These are phyloP conservation scores for Parnassius apollo DNA, from an alignment of 2,888 invertebrate genomes.

Conservation along the genomic window DNA sequence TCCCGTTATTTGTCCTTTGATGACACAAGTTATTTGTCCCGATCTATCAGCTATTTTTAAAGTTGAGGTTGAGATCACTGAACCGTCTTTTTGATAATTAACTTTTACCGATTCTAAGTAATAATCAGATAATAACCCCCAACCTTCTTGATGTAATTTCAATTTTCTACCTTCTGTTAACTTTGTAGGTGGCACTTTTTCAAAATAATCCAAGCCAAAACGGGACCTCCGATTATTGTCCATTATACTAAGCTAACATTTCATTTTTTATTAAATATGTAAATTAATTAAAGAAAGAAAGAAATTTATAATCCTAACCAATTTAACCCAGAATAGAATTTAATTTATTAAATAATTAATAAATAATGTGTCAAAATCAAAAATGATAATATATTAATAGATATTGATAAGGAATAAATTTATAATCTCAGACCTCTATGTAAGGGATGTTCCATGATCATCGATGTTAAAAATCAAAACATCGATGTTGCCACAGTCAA, in stretches of 20 bases:
- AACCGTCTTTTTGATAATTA: conserved; percentile 44
- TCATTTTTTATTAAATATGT: background rate
- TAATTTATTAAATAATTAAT: too few species aligned
- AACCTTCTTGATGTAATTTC: conserved; percentile 51
- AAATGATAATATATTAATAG: too few species aligned
- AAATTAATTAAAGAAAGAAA: too few species aligned
- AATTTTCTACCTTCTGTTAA: conserved; percentile 56
- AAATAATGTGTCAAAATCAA: too few species aligned
- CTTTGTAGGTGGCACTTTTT: conserved; percentile 37
- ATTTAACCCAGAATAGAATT: background rate
- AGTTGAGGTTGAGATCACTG: conserved; percentile 52
- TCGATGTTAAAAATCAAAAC: too few species aligned
- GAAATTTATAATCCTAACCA: background rate
- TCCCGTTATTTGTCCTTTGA: conserved; percentile 57
- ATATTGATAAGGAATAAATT: too few species aligned
- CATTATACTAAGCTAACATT: conserved; percentile 32
- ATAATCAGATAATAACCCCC: conserved; percentile 67
- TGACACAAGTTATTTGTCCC: conserved; percentile 62
- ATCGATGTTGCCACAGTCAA: too few species aligned
- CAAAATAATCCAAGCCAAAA: conserved; percentile 15
- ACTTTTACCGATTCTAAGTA: conserved; percentile 72
- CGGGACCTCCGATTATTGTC: conserved; percentile 28
- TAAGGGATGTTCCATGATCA: too few species aligned
- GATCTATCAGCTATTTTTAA: conserved; percentile 60
- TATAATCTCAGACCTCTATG: too few species aligned